A percentile compares a stretch with the other conserved stretches of the same genome.
Evolutionary conservation across 2,113 vertebrate species (phyloP).

Genomic region (Todiramphus saurophagus): DNA sequence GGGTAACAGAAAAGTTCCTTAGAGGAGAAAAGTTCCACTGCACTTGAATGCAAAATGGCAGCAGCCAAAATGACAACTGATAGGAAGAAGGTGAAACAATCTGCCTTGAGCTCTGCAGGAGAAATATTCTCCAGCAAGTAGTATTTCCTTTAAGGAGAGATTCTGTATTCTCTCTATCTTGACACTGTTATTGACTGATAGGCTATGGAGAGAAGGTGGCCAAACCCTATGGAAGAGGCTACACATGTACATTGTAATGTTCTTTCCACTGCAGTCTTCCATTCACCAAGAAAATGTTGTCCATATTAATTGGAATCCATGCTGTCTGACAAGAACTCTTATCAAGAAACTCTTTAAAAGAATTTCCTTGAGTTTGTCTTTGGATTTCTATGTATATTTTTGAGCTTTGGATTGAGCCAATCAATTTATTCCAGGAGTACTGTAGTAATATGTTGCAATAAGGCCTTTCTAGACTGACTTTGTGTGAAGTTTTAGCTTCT

Average conservation of each 20-base stretch:
- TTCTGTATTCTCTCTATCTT: not conserved
- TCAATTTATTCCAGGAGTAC: not conserved
- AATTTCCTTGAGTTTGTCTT: not conserved
- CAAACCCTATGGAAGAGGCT: not conserved
- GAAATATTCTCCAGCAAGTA: not conserved
- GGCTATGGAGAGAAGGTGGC: not conserved
- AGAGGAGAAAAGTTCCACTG: not conserved
- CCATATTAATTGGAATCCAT: not conserved
- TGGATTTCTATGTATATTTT: not conserved
- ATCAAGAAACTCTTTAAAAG: not conserved
- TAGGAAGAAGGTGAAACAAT: not conserved
- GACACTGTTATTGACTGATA: not conserved
- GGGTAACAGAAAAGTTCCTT: not conserved
- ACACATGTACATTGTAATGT: not conserved
- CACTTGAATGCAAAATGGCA: not conserved
- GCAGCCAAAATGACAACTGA: not conserved
- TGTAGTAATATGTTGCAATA: not conserved
- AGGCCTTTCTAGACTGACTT: not conserved
- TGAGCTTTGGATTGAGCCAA: not conserved
- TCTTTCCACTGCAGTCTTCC: not conserved
- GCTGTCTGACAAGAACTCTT: not conserved
- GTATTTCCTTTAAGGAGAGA: not conserved
- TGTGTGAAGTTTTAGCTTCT: not conserved
- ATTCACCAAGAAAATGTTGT: not conserved
- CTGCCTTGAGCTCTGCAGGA: not conserved